Base-by-base conservation (phyloP, 2,888 invertebrate genomes). In the Spodoptera picta region DNA sequence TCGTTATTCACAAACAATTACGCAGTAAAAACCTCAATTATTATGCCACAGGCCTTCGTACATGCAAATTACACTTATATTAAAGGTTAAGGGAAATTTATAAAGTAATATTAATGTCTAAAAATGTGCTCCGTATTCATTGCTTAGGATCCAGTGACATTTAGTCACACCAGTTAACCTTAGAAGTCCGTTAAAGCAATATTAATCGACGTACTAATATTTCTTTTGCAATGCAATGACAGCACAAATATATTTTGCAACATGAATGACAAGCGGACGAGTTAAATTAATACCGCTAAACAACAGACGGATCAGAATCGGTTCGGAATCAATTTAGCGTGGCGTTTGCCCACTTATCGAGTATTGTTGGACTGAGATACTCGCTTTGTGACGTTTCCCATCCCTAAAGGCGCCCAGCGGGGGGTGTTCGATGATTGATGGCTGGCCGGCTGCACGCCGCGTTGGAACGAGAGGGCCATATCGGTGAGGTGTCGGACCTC, bases 341-440 rank as follows among this genome's bases (percentile, higher is more conserved):
- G 85, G 87, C 89, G 87, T 92, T 91, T 90, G 89, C 77, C 92
- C 93, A 93, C 92, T 94, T 94, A 93, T 92, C 93, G 92, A 92
- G 87, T 83, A 92, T 93, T 93, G 92, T 92, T 86, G 82, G 80
- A 81, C 85, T 76, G 85, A 87, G 87, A 90, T 87, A 89, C 87
- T 87, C 79, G 88, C 89, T 88, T 92, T 91, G 91, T 92, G 88
- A 86, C 86, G 88, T 87, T 86, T 92, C 93, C 91, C 94, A 93
- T 89, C 94, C 92, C 94, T 93, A 92, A 83, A 80, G 84, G 84
- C 83, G 85, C 88, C 88, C 92, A 85, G 90, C 93, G 91, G 94
- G 94, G 92, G 93, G 93, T 90, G 90, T 87, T 86, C 89, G 90
- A 92, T 93, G 94, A 94, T 94, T 92, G 94, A 94, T 94, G 89